Conservation (phyloP, 2,888 invertebrate species). For the Drosophila buzzatii region DNA sequence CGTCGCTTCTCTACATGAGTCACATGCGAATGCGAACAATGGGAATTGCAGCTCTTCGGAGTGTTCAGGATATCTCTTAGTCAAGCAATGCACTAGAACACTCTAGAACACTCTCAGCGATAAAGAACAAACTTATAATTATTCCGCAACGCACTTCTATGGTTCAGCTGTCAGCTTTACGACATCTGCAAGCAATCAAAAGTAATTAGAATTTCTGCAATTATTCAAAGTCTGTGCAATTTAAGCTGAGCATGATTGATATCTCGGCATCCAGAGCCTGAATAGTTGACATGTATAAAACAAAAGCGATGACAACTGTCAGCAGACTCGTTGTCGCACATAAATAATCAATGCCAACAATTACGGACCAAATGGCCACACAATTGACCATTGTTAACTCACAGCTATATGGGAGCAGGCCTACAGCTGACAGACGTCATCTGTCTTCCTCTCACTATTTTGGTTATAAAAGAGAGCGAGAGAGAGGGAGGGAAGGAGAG, state of each 20-base stretch:
- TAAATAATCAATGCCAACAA: conserved; percentile 47
- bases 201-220: conserved; percentile 9
- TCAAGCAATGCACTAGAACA: no score
- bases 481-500: not conserved
- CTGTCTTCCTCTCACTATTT: conserved; percentile 16
- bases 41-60: no score
- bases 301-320: conserved; percentile 66
- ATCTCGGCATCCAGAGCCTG: conserved; percentile 27
- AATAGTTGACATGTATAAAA: conserved; percentile 55
- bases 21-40: no score
- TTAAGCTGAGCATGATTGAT: conserved; percentile 43
- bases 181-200: conserved; percentile 27
- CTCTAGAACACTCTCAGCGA: no score
- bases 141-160: not conserved
- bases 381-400: conserved; percentile 61
- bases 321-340: conserved; percentile 33
- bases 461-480: not conserved
- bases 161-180: conserved; percentile 13
- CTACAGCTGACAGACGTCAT: conserved; percentile 53
- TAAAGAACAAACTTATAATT: not conserved
- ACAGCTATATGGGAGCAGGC: conserved; percentile 4
- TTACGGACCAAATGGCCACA: conserved; percentile 25
- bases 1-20: no score
- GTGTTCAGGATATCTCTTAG: not conserved
- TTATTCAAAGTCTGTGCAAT: conserved; percentile 9